Evolutionary conservation across 1,140 invertebrate species (phyloP).

Genomic region (Helicoverpa armigera): DNA sequence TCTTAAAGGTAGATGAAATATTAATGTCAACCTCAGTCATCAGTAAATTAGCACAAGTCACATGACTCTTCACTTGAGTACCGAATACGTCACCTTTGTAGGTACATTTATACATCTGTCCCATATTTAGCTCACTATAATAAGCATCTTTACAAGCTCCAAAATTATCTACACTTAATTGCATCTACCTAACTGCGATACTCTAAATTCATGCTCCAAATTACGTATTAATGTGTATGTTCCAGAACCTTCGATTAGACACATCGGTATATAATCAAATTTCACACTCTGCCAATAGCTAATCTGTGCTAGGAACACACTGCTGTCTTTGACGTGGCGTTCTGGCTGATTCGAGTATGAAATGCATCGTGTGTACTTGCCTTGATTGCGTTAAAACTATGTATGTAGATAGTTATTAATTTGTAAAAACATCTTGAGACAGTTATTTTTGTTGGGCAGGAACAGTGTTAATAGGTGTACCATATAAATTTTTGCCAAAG

Average conservation of each 20-base stretch:
- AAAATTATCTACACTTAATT: no score
- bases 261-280: constrained; percentile 33
- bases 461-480: no score
- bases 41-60: no score
- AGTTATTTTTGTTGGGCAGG: neutral
- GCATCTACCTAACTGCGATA: neutral
- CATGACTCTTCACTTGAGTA: no score
- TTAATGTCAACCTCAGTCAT: no score
- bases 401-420: neutral
- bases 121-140: no score
- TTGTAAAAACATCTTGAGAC: neutral
- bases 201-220: neutral
- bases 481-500: no score
- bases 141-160: no score
- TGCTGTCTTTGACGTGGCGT: constrained; percentile 27
- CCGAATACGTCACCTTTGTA: no score
- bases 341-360: constrained; percentile 28
- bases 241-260: constrained; percentile 2
- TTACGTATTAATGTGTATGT: neutral
- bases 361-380: neutral
- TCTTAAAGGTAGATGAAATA: no score
- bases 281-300: constrained; percentile 26
- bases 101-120: no score
- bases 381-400: neutral
- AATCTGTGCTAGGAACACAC: constrained; percentile 6